phyloP scores from a whole-genome alignment of 2,888 invertebrate genomes.

The Heliconius ethilla region DNA sequence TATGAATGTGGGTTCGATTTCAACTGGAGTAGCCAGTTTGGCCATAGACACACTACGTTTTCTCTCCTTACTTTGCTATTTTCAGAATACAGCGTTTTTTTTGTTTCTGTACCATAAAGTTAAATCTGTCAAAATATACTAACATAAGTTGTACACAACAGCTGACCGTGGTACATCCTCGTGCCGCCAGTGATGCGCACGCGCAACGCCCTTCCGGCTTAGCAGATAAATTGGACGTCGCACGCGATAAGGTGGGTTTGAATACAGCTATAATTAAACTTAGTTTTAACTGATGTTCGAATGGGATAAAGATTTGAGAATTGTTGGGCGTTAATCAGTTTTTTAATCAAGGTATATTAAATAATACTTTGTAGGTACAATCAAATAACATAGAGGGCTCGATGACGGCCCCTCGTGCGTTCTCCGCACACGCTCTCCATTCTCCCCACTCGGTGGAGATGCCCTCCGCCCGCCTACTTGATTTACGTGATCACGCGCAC shows the following conservation, averaged over 20 bases:
- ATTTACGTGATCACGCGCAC: slow-evolving; percentile 63
- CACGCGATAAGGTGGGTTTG: slow-evolving; percentile 59
- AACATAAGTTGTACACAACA: slow-evolving; percentile 51
- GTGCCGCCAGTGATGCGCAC: slow-evolving; percentile 79
- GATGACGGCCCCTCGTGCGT: slow-evolving; percentile 69
- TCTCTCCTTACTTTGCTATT: too few relatives aligned
- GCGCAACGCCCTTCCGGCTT: slow-evolving; percentile 79
- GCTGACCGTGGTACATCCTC: slow-evolving; percentile 95
- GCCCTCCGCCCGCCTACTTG: slow-evolving; percentile 76
- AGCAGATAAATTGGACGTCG: slow-evolving; percentile 76
- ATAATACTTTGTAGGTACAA: slow-evolving; percentile 12
- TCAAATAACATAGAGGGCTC: slow-evolving; percentile 54
- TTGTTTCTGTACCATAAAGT: too few relatives aligned
- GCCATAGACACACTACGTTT: too few relatives aligned
- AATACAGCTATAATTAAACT: not conserved
- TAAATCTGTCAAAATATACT: not conserved
- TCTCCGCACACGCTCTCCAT: slow-evolving; percentile 83
- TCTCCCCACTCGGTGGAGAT: slow-evolving; percentile 84
- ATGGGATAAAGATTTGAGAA: not conserved
- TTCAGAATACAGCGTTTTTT: not conserved
- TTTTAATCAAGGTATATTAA: not conserved
- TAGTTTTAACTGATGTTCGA: not conserved
- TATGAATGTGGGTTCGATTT: too few relatives aligned
- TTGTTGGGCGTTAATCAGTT: too few relatives aligned
- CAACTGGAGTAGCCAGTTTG: too few relatives aligned